phyloP scores from a whole-genome alignment of 1,140 invertebrate genomes.

The Apis laboriosa region DNA sequence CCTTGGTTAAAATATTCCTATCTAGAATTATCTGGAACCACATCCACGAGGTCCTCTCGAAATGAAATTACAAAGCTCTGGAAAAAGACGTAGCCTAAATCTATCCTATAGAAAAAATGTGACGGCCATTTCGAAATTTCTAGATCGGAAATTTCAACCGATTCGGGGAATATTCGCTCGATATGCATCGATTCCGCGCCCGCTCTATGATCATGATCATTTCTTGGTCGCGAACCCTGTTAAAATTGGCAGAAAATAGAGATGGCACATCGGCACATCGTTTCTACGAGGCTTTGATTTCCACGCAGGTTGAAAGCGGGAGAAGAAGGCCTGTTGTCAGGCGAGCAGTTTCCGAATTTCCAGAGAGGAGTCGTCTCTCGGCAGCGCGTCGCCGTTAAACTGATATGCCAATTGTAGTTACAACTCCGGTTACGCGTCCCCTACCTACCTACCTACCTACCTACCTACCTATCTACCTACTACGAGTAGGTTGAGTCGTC shows the following conservation, averaged over 20 bases:
- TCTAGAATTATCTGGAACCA: background rate
- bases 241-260: conserved; percentile 32
- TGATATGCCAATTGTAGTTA: conserved; percentile 76
- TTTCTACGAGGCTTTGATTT: background rate
- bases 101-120: no score
- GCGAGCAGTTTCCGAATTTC: conserved; percentile 47
- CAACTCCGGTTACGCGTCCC: conserved; percentile 48
- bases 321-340: no score
- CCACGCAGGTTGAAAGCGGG: background rate
- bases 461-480: conserved; percentile 1
- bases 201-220: background rate
- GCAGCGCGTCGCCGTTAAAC: conserved; percentile 47
- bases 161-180: no score
- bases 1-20: no score
- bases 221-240: background rate
- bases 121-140: no score
- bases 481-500: conserved; percentile 39
- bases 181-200: no score
- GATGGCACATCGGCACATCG: background rate
- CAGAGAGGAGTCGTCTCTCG: conserved; percentile 48
- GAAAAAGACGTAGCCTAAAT: no score
- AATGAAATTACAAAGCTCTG: no score
- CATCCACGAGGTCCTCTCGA: no score
- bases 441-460: background rate
- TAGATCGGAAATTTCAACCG: no score